Evolutionary conservation across 2,797 vertebrate genomes (phyloP).

Genomic region (Acanthurus tractus): DNA sequence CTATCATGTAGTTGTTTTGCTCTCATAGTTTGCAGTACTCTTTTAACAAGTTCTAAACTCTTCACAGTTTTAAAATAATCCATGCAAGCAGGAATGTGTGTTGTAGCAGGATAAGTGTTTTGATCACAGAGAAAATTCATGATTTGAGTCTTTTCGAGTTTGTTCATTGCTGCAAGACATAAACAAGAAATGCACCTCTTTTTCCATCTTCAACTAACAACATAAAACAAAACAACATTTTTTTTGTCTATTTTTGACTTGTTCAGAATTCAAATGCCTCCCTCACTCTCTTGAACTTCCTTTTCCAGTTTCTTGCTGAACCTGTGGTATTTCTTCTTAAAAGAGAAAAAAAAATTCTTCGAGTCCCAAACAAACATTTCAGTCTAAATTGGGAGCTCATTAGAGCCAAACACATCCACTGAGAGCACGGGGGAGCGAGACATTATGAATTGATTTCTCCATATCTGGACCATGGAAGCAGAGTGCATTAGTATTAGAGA

Average conservation of each 20-base stretch:
- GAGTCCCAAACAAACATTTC: constrained; percentile 61
- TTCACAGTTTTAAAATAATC: not conserved
- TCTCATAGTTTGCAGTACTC: not conserved
- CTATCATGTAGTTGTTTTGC: not conserved
- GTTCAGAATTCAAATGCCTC: constrained; percentile 10
- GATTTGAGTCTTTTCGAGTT: not conserved
- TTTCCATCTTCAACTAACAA: constrained; percentile 27
- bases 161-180: constrained; percentile 12
- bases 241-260: constrained; percentile 5
- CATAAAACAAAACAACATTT: constrained; percentile 12
- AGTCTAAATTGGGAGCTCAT: constrained; percentile 68
- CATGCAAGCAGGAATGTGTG: not conserved
- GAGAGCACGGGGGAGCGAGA: constrained; percentile 23
- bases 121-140: constrained; percentile 9
- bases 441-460: constrained; percentile 67
- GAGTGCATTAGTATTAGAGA: constrained; percentile 63
- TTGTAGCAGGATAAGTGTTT: constrained; percentile 9
- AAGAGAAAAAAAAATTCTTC: constrained; percentile 8
- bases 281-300: constrained; percentile 28
- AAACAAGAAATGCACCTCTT: constrained; percentile 33
- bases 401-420: constrained; percentile 53
- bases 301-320: constrained; percentile 22
- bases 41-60: constrained; percentile 40
- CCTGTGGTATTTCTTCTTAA: constrained; percentile 1
- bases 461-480: constrained; percentile 59